Conservation (phyloP, 2,888 invertebrate genomes). For the Melanophora roralis region DNA sequence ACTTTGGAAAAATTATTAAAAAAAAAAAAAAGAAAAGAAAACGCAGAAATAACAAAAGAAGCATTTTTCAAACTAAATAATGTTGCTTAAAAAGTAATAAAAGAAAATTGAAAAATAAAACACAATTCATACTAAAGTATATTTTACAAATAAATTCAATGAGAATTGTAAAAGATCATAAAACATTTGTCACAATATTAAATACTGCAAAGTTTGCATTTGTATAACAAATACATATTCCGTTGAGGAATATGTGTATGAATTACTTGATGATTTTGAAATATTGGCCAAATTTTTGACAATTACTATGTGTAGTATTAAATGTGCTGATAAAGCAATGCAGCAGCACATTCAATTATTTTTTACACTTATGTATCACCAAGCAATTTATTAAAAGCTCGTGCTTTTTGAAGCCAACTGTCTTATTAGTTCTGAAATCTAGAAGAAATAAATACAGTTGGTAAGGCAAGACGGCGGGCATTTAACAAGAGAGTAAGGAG, state of each 20-base stretch:
- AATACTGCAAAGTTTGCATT: neutral
- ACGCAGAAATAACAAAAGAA: neutral
- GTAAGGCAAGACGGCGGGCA: no score
- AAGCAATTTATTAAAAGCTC: no score
- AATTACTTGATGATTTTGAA: neutral
- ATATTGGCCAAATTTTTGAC: no score
- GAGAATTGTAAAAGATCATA: slow-evolving; percentile 46
- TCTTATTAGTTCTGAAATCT: no score
- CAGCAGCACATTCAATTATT: no score
- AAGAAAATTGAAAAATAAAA: slow-evolving; percentile 1
- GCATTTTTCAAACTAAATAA: neutral
- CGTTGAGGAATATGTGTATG: neutral
- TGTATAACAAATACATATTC: neutral
- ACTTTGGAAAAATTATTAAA: slow-evolving; percentile 3
- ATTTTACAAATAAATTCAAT: slow-evolving; percentile 21
- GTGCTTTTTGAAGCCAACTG: no score
- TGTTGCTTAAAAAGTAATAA: neutral
- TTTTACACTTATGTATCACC: no score
- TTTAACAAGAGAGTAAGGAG: no score
- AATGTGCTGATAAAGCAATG: no score
- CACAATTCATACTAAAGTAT: neutral
- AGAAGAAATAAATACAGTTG: no score
- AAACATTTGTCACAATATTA: slow-evolving; percentile 25
- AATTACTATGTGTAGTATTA: no score
- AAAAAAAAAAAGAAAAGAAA: neutral